Percentiles rank a stretch among this genome's conserved stretches.
phyloP scores from a whole-genome alignment of 2,888 invertebrate species.

The Calliphora vomitoria region DNA sequence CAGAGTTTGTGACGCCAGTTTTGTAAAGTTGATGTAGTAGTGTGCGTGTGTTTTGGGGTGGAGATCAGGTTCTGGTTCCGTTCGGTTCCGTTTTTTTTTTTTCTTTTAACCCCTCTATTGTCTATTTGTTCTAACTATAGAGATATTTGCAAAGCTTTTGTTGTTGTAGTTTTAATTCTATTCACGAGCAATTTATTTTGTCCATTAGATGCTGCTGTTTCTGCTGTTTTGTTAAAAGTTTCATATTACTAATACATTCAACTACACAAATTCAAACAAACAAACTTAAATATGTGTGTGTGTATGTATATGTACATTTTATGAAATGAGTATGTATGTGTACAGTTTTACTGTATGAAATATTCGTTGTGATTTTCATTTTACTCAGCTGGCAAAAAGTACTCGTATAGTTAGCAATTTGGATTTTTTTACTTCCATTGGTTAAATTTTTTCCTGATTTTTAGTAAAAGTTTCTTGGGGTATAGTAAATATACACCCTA shows the following conservation, averaged over 20 bases:
- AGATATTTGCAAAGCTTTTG: constrained; percentile 15
- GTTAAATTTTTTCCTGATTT: constrained; percentile 6
- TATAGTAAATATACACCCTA: constrained; percentile 29
- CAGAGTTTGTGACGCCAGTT: constrained; percentile 53
- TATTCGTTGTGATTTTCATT: constrained; percentile 49
- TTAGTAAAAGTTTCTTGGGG: constrained; percentile 19
- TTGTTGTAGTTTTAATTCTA: constrained; percentile 48
- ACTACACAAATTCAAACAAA: constrained; percentile 8
- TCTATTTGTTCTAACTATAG: constrained; percentile 9
- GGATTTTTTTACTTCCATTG: not conserved
- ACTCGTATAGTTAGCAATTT: constrained; percentile 17
- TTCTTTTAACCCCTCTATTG: constrained; percentile 13
- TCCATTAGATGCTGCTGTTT: constrained; percentile 56
- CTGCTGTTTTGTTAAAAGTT: constrained; percentile 57
- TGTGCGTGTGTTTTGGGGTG: constrained; percentile 5
- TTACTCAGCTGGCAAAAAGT: constrained; percentile 6
- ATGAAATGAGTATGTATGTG: not conserved
- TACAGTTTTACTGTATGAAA: constrained; percentile 8
- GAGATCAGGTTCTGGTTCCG: constrained; percentile 45
- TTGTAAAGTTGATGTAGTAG: constrained; percentile 32
- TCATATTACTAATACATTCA: constrained; percentile 45
- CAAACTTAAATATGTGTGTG: constrained; percentile 1
- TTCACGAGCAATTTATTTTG: constrained; percentile 71
- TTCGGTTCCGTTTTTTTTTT: constrained; percentile 23
- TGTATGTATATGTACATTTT: not conserved